Evolutionary conservation across 2,888 invertebrate genomes (phyloP).

Genomic region (Andrena dorsata): DNA sequence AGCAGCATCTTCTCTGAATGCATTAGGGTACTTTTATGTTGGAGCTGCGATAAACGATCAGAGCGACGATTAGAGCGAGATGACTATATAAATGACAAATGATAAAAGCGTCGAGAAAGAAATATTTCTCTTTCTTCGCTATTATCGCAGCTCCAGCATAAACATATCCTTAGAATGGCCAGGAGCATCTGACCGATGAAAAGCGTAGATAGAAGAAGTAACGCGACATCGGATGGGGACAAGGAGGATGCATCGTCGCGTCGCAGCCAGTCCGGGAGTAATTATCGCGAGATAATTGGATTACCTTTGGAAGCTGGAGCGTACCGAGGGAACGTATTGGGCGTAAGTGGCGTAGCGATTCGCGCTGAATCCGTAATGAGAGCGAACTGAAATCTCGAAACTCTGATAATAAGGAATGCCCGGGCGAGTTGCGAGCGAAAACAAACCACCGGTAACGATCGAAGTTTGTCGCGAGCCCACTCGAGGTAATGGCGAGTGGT

Average conservation of each 20-base stretch:
- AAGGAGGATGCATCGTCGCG: not conserved
- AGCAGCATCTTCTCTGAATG: too few species aligned
- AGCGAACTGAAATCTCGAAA: slow-evolving; percentile 47
- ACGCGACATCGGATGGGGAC: not conserved
- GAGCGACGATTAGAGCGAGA: too few species aligned
- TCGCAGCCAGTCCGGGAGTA: slow-evolving; percentile 3
- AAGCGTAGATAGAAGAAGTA: not conserved
- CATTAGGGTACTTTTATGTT: too few species aligned
- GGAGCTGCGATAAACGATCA: too few species aligned
- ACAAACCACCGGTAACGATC: slow-evolving; percentile 51
- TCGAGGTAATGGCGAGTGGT: slow-evolving; percentile 53
- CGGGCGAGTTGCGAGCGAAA: slow-evolving; percentile 27
- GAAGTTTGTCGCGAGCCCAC: slow-evolving; percentile 52
- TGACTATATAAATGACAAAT: too few species aligned
- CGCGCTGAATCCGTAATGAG: slow-evolving; percentile 36
- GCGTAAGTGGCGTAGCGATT: slow-evolving; percentile 26
- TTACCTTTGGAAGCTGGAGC: slow-evolving; percentile 5
- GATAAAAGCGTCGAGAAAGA: too few species aligned
- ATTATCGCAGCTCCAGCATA: too few species aligned
- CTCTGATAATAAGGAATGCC: slow-evolving; percentile 47
- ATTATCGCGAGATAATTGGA: slow-evolving; percentile 44
- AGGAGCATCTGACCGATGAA: not conserved
- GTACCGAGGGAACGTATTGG: slow-evolving; percentile 5
- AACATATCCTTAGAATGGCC: too few species aligned
- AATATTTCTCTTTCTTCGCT: too few species aligned